Evolutionary conservation across 2,888 invertebrate species (phyloP).

Genomic region (Acleris holmiana): DNA sequence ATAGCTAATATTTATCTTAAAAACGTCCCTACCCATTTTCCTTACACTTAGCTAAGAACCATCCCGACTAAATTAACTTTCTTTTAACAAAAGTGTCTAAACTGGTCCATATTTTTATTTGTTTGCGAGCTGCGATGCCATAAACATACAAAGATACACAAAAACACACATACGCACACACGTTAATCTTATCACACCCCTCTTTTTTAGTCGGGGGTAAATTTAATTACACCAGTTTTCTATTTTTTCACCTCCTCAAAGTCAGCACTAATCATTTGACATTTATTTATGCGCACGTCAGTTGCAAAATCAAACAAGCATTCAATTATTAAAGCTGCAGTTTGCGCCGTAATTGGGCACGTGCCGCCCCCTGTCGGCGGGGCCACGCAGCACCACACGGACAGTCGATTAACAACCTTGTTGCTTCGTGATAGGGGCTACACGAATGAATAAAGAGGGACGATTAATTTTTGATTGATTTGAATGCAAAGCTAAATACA

Average conservation of each 20-base stretch:
- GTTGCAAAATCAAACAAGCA: slow-evolving; percentile 76
- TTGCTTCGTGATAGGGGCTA: background rate
- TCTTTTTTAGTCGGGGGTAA: too few species aligned
- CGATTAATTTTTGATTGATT: slow-evolving; percentile 52
- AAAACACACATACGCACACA: too few species aligned
- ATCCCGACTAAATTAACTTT: too few species aligned
- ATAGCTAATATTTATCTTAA: too few species aligned
- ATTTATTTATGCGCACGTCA: slow-evolving; percentile 57
- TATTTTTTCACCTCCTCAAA: background rate
- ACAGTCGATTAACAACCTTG: slow-evolving; percentile 27
- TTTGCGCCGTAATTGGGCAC: slow-evolving; percentile 72
- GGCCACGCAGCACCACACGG: slow-evolving; percentile 24
- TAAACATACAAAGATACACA: too few species aligned
- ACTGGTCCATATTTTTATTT: too few species aligned
- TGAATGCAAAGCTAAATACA: slow-evolving; percentile 52
- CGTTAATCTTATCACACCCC: too few species aligned
- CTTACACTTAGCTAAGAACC: too few species aligned
- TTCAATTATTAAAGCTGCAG: slow-evolving; percentile 72
- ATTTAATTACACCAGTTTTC: too few species aligned
- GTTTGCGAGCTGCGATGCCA: too few species aligned
- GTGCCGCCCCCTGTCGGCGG: slow-evolving; percentile 60
- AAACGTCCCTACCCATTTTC: too few species aligned
- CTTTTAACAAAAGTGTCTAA: too few species aligned
- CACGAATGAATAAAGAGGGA: slow-evolving; percentile 11
- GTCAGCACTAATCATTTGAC: slow-evolving; percentile 31